Percentiles rank a stretch among this genome's conserved stretches.
Evolutionary conservation across 2,113 vertebrate species (phyloP).

Genomic region (Hippopotamus amphibius): DNA sequence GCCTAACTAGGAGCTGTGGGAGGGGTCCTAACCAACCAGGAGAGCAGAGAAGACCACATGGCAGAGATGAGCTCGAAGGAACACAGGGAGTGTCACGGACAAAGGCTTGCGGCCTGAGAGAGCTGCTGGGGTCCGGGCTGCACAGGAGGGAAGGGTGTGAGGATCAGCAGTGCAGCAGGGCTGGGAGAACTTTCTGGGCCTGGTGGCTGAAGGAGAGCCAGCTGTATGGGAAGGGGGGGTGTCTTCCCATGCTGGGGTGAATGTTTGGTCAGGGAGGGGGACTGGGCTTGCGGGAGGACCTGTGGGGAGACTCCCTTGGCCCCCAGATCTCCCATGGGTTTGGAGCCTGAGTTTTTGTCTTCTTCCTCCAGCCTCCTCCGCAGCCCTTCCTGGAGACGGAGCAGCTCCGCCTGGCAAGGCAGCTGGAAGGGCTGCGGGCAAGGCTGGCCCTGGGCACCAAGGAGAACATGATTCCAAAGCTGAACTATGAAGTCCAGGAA

Average conservation of each 20-base stretch:
- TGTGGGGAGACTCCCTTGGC: background rate
- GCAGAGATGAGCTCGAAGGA: background rate
- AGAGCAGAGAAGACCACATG: background rate
- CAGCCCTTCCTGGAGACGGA: conserved; percentile 62
- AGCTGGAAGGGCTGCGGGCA: conserved; percentile 71
- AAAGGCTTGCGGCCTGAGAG: background rate
- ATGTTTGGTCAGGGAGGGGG: background rate
- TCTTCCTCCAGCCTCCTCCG: conserved; percentile 2
- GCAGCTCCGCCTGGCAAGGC: conserved; percentile 61
- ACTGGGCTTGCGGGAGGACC: background rate
- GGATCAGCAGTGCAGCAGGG: fast-evolving
- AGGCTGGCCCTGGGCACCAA: conserved; percentile 50
- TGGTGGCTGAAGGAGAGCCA: background rate
- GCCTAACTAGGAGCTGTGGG: background rate
- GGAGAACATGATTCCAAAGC: conserved; percentile 1
- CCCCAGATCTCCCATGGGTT: background rate
- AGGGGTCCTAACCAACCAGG: background rate
- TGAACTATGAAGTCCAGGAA: conserved; percentile 13
- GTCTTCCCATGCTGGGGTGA: background rate
- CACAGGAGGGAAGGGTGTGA: too few species aligned
- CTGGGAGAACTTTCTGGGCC: background rate
- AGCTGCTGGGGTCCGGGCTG: background rate
- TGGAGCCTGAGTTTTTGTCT: background rate
- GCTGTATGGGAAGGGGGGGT: background rate
- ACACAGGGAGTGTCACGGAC: background rate